Evolutionary conservation across 30 jellyfish, hydroid and myxozoan genomes (phyloP).

Genomic region (Phacellophora camtschatica): DNA sequence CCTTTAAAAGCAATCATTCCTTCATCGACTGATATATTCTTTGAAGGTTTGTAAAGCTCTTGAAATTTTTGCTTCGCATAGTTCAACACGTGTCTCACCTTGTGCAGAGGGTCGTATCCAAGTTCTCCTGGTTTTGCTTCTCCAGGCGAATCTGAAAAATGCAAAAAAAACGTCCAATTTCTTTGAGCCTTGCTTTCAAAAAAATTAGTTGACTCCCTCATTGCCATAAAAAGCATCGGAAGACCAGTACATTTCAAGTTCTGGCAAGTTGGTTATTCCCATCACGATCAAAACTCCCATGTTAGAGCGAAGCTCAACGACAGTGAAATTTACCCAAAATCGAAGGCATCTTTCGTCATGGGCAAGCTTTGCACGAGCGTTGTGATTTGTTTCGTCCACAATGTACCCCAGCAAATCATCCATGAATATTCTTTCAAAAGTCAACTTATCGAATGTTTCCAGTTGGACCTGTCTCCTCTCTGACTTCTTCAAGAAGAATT

Average conservation of each 20-base stretch:
- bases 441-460: not conserved
- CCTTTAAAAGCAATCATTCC: conserved; percentile 31
- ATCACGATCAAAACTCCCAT: not conserved
- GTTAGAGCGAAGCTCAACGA: not conserved
- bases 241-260: not conserved
- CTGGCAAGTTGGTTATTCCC: conserved; percentile 1
- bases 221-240: not conserved
- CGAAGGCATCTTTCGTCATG: conserved; percentile 4
- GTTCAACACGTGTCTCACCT: conserved; percentile 13
- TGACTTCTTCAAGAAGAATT: not conserved
- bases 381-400: conserved; percentile 11
- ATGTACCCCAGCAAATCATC: not conserved
- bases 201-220: not conserved
- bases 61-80: not conserved
- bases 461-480: conserved; percentile 14
- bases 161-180: conserved; percentile 7
- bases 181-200: not conserved
- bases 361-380: not conserved
- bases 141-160: not conserved
- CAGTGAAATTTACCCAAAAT: conserved; percentile 24
- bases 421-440: conserved; percentile 1
- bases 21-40: conserved; percentile 22
- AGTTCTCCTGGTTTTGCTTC: not conserved
- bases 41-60: not conserved
- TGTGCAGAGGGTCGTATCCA: conserved; percentile 20